Evolutionary conservation across 1,140 invertebrate species (phyloP).

Genomic region (Octopus sinensis): DNA sequence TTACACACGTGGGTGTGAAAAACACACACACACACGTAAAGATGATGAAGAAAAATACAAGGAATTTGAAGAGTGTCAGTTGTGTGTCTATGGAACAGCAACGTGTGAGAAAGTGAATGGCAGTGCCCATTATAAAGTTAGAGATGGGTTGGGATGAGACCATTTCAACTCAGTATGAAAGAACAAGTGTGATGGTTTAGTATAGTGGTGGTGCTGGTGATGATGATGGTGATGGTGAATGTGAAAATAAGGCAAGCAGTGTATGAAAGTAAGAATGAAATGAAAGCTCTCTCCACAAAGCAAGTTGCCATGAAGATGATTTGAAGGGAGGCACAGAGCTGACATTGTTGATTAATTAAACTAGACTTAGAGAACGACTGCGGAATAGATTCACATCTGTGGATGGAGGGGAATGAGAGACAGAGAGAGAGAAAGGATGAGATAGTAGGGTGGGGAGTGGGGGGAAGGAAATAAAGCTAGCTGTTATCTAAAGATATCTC

Average conservation of each 20-base stretch:
- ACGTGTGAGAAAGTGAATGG: too few relatives aligned
- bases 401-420: not conserved
- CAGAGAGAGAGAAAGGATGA: not conserved
- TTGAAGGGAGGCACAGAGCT: not conserved
- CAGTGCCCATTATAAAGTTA: too few relatives aligned
- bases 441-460: not conserved
- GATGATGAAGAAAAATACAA: too few relatives aligned
- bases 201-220: not conserved
- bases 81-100: too few relatives aligned
- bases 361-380: not conserved
- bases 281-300: not conserved
- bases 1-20: too few relatives aligned
- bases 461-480: not conserved
- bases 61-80: too few relatives aligned
- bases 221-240: not conserved
- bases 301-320: not conserved
- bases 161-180: too few relatives aligned
- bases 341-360: not conserved
- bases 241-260: not conserved
- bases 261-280: too few relatives aligned
- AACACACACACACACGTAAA: too few relatives aligned
- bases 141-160: too few relatives aligned
- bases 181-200: not conserved
- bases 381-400: not conserved
- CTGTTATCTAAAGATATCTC: not conserved